Conservation (phyloP, 2,888 invertebrate genomes). For the Pseudoips prasinana region DNA sequence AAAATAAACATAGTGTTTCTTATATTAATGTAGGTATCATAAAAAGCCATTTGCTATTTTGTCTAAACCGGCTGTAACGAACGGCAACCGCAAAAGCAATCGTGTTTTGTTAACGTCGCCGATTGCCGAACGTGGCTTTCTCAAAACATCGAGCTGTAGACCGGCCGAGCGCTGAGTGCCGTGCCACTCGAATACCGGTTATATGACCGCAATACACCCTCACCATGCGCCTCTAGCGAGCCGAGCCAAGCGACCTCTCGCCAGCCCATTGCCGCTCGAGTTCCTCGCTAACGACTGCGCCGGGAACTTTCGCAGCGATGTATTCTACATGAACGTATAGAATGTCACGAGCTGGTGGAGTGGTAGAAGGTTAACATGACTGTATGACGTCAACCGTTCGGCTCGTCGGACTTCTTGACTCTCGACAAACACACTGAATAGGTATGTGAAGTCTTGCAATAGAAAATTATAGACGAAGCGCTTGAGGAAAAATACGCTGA, state of each 20-base stretch:
- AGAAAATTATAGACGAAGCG: conserved; percentile 61
- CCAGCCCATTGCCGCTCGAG: conserved; percentile 50
- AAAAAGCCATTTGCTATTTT: conserved; percentile 49
- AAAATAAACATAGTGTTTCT: conserved; percentile 24
- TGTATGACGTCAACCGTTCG: conserved; percentile 79
- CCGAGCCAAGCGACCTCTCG: conserved; percentile 35
- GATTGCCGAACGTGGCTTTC: conserved; percentile 75
- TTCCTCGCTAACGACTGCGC: conserved; percentile 20
- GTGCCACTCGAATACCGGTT: conserved; percentile 78
- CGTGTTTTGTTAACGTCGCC: conserved; percentile 71
- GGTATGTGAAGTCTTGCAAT: conserved; percentile 63
- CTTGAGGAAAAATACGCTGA: conserved; percentile 51
- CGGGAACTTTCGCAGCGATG: conserved; percentile 47
- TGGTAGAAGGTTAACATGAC: conserved; percentile 68
- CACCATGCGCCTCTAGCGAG: conserved; percentile 47
- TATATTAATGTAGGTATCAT: conserved; percentile 17
- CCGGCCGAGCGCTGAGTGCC: conserved; percentile 66
- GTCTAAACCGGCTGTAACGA: conserved; percentile 48
- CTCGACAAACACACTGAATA: conserved; percentile 70
- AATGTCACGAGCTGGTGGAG: conserved; percentile 37
- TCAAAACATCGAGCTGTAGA: conserved; percentile 72
- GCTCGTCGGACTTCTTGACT: conserved; percentile 76
- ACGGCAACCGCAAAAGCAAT: conserved; percentile 61
- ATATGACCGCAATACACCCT: conserved; percentile 79
- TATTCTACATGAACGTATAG: conserved; percentile 30